Conservation (phyloP, 2,113 vertebrate genomes). For the Anas platyrhynchos region DNA sequence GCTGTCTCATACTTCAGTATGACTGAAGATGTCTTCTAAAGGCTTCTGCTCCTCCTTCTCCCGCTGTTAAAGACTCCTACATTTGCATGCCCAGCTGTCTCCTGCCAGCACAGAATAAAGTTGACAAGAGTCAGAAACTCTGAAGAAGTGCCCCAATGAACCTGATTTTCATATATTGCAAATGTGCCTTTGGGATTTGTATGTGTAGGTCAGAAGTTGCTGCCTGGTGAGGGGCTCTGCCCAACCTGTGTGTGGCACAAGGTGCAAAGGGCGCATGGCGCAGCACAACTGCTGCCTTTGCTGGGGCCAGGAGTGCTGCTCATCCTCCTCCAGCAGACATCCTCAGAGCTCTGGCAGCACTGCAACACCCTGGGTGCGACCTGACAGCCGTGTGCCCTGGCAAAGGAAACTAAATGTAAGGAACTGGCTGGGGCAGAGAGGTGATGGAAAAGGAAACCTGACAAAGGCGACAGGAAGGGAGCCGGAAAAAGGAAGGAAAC, state of each 20-base stretch:
- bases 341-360: neutral
- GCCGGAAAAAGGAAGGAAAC: neutral
- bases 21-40: neutral
- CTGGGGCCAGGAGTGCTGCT: neutral
- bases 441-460: neutral
- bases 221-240: neutral
- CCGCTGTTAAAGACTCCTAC: neutral
- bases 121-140: neutral
- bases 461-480: neutral
- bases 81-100: neutral
- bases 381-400: neutral
- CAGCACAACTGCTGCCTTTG: neutral
- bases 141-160: neutral
- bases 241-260: neutral
- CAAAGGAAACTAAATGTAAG: neutral
- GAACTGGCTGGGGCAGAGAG: neutral
- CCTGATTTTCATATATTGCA: neutral
- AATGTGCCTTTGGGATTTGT: neutral
- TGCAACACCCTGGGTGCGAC: neutral
- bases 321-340: neutral
- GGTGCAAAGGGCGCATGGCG: neutral
- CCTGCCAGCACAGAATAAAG: neutral
- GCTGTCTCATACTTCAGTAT: neutral
- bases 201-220: slow-evolving; percentile 6
- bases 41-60: neutral